These are phyloP conservation scores for Haemorhous mexicanus DNA, from an alignment of 2,113 vertebrate species.

Conservation along the genomic window DNA sequence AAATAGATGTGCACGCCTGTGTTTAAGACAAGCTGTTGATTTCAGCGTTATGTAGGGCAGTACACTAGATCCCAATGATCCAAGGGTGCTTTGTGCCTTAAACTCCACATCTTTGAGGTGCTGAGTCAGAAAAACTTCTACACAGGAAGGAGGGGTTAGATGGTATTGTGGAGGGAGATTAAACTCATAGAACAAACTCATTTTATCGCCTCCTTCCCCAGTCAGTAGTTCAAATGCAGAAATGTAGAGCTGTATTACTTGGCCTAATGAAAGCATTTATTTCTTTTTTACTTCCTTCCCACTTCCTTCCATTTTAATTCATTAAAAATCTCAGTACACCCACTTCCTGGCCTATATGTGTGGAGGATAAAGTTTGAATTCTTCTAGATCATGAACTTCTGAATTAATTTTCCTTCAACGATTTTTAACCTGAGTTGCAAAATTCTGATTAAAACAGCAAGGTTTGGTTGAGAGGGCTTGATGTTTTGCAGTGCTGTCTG, in stretches of 20 bases:
- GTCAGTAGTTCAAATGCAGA: not conserved
- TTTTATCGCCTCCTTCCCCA: not conserved
- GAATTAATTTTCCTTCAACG: not conserved
- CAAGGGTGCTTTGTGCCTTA: not conserved
- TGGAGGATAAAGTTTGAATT: not conserved
- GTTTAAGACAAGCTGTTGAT: not conserved
- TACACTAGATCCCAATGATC: not conserved
- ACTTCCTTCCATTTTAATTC: not conserved
- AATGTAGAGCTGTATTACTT: not conserved
- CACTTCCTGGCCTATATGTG: not conserved
- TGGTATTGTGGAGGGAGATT: not conserved
- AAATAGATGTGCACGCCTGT: accelerated
- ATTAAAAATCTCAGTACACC: not conserved
- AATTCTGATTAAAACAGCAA: not conserved
- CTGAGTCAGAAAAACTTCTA: not conserved
- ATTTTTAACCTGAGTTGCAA: not conserved
- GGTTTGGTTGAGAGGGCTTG: not conserved
- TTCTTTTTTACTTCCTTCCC: not conserved
- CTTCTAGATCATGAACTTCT: not conserved
- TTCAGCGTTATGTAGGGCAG: not conserved
- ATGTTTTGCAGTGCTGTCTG: not conserved
- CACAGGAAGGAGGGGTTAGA: not conserved
- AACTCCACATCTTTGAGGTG: not conserved
- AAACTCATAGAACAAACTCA: not conserved
- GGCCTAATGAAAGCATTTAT: not conserved